Percentiles rank a stretch among this genome's conserved stretches.
Evolutionary conservation across 2,888 invertebrate species (phyloP).

Genomic region (Pollenia amentaria): DNA sequence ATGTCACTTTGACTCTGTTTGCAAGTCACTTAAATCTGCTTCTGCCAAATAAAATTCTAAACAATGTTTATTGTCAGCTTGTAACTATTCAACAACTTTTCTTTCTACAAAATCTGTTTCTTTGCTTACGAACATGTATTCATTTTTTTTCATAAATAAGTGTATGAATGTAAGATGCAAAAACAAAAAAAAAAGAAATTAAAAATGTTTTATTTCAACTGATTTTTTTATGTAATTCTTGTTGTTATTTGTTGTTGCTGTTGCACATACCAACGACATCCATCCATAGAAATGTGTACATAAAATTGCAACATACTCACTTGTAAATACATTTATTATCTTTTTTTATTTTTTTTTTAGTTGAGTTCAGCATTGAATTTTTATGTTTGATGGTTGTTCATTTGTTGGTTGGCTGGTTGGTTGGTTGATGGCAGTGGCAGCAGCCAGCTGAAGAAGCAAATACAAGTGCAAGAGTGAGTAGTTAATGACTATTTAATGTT

Average conservation of each 20-base stretch:
- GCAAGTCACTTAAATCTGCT: background rate
- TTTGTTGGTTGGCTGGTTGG: conserved; percentile 15
- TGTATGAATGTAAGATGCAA: conserved; percentile 1
- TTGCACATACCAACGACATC: background rate
- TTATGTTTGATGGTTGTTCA: conserved; percentile 53
- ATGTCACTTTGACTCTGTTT: conserved; percentile 8
- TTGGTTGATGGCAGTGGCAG: conserved; percentile 39
- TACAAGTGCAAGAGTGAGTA: conserved; percentile 52
- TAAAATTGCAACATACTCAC: conserved; percentile 42
- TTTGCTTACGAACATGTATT: background rate
- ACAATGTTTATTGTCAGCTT: conserved; percentile 48
- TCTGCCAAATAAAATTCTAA: conserved; percentile 56
- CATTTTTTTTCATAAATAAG: conserved; percentile 36
- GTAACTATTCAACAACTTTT: conserved; percentile 39
- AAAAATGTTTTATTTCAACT: conserved; percentile 35
- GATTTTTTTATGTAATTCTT: conserved; percentile 27
- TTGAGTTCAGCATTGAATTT: conserved; percentile 54
- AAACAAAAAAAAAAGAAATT: background rate
- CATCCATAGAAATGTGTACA: background rate
- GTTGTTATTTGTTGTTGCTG: conserved; percentile 25
- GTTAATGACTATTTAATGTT: conserved; percentile 74
- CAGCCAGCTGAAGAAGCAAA: conserved; percentile 41
- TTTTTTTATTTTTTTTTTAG: background rate
- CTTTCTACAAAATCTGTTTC: background rate
- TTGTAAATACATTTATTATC: conserved; percentile 25